phyloP scores from a whole-genome alignment of 2,888 invertebrate genomes.

The Masnerella sp. region DNA sequence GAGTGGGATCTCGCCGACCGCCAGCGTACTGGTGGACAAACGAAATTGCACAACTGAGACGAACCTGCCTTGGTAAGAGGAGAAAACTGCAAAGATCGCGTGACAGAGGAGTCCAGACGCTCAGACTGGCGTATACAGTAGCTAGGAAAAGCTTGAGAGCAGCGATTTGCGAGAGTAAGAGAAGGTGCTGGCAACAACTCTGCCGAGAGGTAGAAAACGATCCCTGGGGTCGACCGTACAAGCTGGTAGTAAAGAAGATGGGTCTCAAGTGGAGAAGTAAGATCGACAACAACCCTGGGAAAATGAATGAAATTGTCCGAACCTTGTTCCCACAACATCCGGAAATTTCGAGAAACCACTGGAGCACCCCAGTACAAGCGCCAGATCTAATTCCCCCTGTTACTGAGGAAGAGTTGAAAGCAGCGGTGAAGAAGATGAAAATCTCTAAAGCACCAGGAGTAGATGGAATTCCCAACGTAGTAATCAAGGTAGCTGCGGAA shows the following conservation, averaged over 20 bases:
- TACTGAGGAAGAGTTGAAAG: conserved; percentile 43
- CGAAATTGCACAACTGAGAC: not conserved
- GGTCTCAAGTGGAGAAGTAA: not conserved
- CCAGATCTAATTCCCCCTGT: no score
- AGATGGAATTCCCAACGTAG: conserved; percentile 58
- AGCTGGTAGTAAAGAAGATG: not conserved
- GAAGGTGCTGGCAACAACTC: not conserved
- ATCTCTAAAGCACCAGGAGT: conserved; percentile 58
- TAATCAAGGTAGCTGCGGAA: conserved; percentile 17
- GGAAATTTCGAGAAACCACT: not conserved
- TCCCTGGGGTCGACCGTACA: conserved; percentile 1
- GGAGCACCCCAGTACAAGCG: not conserved
- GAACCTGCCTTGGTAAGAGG: not conserved
- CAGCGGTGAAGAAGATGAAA: conserved; percentile 41
- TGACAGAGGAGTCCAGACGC: not conserved
- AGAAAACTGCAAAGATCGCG: not conserved
- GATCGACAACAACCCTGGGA: not conserved
- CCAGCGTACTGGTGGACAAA: conserved; percentile 19
- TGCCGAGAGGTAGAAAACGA: not conserved
- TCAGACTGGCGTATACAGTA: not conserved
- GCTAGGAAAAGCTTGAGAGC: not conserved
- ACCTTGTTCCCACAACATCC: not conserved
- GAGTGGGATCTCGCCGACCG: not conserved
- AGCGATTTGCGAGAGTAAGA: not conserved
- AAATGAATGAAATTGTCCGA: not conserved